These are phyloP conservation scores for Phortica variegata DNA, from an alignment of 1,140 invertebrate species.

Conservation along the genomic window DNA sequence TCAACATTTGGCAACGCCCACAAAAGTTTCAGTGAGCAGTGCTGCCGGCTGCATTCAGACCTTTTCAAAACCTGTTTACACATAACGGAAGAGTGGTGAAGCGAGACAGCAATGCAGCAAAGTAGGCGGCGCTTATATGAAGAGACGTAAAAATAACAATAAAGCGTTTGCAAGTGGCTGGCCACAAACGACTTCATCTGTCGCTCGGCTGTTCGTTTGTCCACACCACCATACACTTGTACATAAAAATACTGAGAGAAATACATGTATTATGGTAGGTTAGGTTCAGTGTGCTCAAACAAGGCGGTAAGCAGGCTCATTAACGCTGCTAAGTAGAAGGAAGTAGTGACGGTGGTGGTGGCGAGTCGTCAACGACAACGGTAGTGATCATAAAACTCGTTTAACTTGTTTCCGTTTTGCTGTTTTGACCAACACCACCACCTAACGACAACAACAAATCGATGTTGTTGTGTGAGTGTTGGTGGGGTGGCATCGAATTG, in stretches of 20 bases:
- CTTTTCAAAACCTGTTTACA: conserved; percentile 36
- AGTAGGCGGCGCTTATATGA: no score
- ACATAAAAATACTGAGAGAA: no score
- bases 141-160: no score
- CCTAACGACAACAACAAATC: no score
- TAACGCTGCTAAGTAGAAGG: conserved; percentile 43
- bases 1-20: conserved; percentile 23
- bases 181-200: no score
- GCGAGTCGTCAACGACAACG: conserved; percentile 4
- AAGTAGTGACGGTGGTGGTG: conserved; percentile 24
- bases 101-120: conserved; percentile 9
- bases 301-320: conserved; percentile 52
- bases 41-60: conserved; percentile 31
- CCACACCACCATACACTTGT: no score
- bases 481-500: no score
- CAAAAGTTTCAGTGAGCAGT: conserved; percentile 30
- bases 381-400: conserved; percentile 36
- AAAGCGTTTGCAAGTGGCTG: no score
- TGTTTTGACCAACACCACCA: no score
- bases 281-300: conserved; percentile 41
- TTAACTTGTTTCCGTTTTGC: conserved; percentile 39
- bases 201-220: no score
- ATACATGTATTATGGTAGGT: conserved; percentile 51
- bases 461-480: no score
- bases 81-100: conserved; percentile 17